Evolutionary conservation across 1,140 invertebrate species (phyloP).

Genomic region (Hyles euphorbiae): DNA sequence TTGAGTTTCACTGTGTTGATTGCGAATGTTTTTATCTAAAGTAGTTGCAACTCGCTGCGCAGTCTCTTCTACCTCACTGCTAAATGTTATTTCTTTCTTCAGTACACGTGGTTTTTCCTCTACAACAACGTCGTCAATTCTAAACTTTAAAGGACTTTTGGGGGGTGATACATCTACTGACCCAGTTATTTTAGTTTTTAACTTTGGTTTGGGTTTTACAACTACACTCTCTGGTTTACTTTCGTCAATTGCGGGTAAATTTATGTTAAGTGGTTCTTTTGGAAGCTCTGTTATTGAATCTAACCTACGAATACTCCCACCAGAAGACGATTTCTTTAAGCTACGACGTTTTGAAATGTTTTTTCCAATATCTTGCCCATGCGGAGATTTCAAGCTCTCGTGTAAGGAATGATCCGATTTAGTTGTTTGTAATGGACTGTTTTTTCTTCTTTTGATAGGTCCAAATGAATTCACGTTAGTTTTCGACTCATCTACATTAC

Average conservation of each 20-base stretch:
- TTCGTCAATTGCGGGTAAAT: constrained; percentile 42
- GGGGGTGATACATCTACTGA: constrained; percentile 67
- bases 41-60: constrained; percentile 6
- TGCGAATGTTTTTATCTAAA: constrained; percentile 14
- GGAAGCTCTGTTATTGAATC: constrained; percentile 69
- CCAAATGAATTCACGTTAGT: constrained; percentile 15
- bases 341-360: constrained; percentile 50
- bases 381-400: constrained; percentile 38
- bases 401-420: constrained; percentile 71
- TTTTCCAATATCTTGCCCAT: constrained; percentile 27
- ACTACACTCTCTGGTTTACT: constrained; percentile 37
- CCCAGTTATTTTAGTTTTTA: constrained; percentile 73
- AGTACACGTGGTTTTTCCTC: constrained; percentile 57
- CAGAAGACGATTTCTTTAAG: constrained; percentile 66
- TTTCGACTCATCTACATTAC: constrained; percentile 28
- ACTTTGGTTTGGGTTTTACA: constrained; percentile 57
- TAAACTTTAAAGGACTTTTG: constrained; percentile 68
- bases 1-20: constrained; percentile 13
- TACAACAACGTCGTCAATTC: constrained; percentile 74
- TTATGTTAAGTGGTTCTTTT: constrained; percentile 29
- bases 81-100: constrained; percentile 60
- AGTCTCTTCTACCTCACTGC: constrained; percentile 36
- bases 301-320: constrained; percentile 57
- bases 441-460: constrained; percentile 36
- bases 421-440: constrained; percentile 57